Evolutionary conservation across 2,888 invertebrate species (phyloP).

Genomic region (Chromoteleia sp.): DNA sequence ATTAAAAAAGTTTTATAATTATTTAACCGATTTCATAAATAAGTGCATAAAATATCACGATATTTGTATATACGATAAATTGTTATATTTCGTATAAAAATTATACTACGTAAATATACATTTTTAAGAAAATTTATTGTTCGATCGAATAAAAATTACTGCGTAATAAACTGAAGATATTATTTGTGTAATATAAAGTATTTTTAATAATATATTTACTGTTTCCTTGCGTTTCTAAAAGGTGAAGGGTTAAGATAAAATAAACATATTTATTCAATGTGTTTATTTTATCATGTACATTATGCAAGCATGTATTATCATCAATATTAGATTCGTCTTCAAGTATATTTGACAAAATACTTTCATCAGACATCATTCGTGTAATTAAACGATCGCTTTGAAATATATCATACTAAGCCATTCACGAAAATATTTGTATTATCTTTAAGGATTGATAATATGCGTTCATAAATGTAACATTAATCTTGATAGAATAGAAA

Average conservation of each 20-base stretch:
- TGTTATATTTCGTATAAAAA: too few species aligned
- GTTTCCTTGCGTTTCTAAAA: too few species aligned
- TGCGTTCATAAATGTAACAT: slow-evolving; percentile 32
- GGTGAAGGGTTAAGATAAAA: background rate
- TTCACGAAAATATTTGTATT: slow-evolving; percentile 19
- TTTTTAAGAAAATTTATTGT: too few species aligned
- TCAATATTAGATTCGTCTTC: slow-evolving; percentile 11
- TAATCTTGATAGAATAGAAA: slow-evolving; percentile 31
- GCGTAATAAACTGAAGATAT: too few species aligned
- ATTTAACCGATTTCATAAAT: too few species aligned
- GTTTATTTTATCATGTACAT: slow-evolving; percentile 15
- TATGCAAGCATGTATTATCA: slow-evolving; percentile 4
- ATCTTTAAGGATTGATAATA: slow-evolving; percentile 22
- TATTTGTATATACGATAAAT: too few species aligned
- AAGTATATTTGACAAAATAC: slow-evolving; percentile 19
- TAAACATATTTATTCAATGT: background rate
- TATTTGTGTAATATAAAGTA: too few species aligned
- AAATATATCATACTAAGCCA: slow-evolving; percentile 10
- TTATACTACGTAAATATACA: too few species aligned
- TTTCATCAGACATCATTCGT: slow-evolving; percentile 39
- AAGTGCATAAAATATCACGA: too few species aligned
- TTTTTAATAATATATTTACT: too few species aligned
- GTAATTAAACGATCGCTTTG: slow-evolving; percentile 18
- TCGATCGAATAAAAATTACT: too few species aligned
- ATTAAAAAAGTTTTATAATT: too few species aligned